Evolutionary conservation across 2,113 vertebrate genomes (phyloP).

Genomic region (Engystomops pustulosus): DNA sequence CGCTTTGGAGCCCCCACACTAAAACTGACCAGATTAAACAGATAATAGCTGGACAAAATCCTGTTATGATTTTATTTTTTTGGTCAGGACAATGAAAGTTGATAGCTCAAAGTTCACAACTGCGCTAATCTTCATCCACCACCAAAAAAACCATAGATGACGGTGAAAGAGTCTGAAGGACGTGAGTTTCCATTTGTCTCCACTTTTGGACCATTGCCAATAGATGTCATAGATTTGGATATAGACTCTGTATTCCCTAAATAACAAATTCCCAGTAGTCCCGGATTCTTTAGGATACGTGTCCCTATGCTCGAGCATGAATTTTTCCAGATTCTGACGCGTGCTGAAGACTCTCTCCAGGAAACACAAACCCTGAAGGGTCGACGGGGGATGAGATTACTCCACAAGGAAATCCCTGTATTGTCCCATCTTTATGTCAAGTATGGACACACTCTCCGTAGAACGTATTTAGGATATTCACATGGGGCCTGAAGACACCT

Average conservation of each 20-base stretch:
- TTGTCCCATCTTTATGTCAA: constrained; percentile 20
- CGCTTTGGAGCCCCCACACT: too few species aligned
- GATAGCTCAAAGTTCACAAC: too few species aligned
- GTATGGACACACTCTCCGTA: background rate
- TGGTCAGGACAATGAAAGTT: too few species aligned
- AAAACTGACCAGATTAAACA: too few species aligned
- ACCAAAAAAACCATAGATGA: background rate
- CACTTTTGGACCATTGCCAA: background rate
- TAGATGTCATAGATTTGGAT: background rate
- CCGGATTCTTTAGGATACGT: background rate
- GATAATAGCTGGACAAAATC: too few species aligned
- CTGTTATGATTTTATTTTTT: too few species aligned
- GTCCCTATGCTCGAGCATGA: background rate
- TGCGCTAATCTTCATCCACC: too few species aligned
- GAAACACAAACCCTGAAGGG: background rate
- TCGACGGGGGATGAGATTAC: constrained; percentile 35
- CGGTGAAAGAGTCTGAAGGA: background rate
- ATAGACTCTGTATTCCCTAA: background rate
- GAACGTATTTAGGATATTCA: background rate
- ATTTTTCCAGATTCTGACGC: background rate
- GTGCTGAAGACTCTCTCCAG: constrained; percentile 2
- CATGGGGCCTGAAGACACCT: background rate
- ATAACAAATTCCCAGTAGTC: background rate
- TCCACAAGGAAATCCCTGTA: constrained; percentile 31
- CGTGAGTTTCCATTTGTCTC: background rate